Evolutionary conservation across 37 sponge, comb jelly and placozoan species (phyloP).

Genomic region (Geodia barretti): DNA sequence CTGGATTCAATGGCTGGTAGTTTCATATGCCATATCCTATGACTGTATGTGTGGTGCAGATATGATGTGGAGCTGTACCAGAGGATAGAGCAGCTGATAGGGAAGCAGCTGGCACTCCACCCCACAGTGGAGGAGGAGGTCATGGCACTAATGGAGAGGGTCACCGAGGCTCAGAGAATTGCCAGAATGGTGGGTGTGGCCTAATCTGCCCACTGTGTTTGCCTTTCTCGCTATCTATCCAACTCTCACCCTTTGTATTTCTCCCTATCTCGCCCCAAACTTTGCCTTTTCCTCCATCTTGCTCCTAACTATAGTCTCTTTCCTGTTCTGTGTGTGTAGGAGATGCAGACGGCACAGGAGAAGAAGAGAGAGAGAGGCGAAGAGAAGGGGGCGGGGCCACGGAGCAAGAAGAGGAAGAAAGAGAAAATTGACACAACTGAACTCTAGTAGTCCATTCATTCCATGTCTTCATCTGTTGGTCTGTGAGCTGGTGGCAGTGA

Average conservation of each 20-base stretch:
- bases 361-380: slow-evolving; percentile 16
- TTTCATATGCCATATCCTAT: too few species aligned
- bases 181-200: slow-evolving; percentile 79
- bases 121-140: slow-evolving; percentile 95
- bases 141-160: slow-evolving; percentile 89
- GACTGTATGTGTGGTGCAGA: slow-evolving; percentile 20
- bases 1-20: too few species aligned
- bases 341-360: neutral
- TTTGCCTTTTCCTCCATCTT: neutral
- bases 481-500: too few species aligned
- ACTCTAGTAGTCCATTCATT: neutral
- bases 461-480: too few species aligned
- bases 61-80: slow-evolving; percentile 99
- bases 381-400: slow-evolving; percentile 10
- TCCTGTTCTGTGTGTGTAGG: neutral
- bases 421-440: neutral
- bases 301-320: neutral
- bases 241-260: too few species aligned
- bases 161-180: slow-evolving; percentile 92
- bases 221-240: too few species aligned
- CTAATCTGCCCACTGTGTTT: neutral
- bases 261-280: neutral
- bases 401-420: slow-evolving; percentile 11
- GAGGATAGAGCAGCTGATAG: slow-evolving; percentile 95
- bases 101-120: slow-evolving; percentile 88